Evolutionary conservation across 35 echinoderm and acorn worm genomes (phyloP).

Genomic region (Hemicentrotus pulcherrimus): DNA sequence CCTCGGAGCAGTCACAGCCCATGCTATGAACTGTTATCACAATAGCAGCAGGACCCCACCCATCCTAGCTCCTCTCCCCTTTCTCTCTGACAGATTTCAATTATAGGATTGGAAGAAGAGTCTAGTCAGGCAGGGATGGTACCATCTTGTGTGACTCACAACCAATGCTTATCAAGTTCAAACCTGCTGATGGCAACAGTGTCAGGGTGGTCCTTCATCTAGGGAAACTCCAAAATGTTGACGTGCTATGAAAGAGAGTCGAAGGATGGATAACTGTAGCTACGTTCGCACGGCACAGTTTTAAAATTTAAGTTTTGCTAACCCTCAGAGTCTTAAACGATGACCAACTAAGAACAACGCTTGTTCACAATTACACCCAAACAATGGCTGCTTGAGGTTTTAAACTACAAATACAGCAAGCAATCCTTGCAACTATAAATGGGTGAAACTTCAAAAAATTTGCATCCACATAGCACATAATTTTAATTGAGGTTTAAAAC

Average conservation of each 20-base stretch:
- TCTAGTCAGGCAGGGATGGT: not conserved
- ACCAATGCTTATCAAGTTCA: not conserved
- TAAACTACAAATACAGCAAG: too few species aligned
- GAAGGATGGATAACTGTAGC: not conserved
- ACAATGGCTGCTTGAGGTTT: too few species aligned
- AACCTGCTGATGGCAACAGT: constrained; percentile 9
- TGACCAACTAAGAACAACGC: too few species aligned
- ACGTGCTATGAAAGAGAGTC: not conserved
- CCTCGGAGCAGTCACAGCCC: not conserved
- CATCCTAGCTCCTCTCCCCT: not conserved
- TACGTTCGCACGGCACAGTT: too few species aligned
- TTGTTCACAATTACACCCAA: too few species aligned
- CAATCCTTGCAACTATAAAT: too few species aligned
- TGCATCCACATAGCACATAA: too few species aligned
- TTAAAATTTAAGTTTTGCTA: too few species aligned
- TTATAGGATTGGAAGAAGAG: not conserved
- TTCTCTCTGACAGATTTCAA: not conserved
- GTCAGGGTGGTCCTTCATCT: not conserved
- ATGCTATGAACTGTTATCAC: not conserved
- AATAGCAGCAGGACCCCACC: not conserved
- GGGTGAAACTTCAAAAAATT: too few species aligned
- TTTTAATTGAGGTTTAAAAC: too few species aligned
- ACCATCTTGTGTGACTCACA: not conserved
- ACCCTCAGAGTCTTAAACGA: too few species aligned
- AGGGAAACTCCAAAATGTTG: constrained; percentile 1